Base-by-base conservation (phyloP, 2,888 invertebrate genomes). In the Drosophila kanekoi region DNA sequence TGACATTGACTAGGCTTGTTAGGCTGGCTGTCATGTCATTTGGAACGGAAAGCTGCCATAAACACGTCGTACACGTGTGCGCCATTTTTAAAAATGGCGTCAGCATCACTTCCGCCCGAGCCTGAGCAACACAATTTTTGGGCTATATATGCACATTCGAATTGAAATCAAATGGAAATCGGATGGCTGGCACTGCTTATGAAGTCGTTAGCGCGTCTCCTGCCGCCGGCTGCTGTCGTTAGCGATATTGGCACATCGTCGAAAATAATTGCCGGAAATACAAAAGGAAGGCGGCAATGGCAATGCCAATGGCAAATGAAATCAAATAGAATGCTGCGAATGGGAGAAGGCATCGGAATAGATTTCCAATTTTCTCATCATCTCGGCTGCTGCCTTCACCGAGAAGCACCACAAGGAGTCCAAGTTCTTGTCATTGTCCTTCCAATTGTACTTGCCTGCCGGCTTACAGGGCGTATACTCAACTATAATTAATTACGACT, bases 221-320 rank as follows among this genome's bases (percentile, higher is more conserved):
- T 11, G 14, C 33, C 32, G 6, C 38, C 38, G 11, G 13, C 38
- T 45, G 37, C 48, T 43, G 59, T 54, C 51, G 66, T 60, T 73
- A 33, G 59, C 72, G 57, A 71, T 81, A 83, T 87, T 81, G 76
- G 73, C 81, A 85, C 79, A 87, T 87, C 84, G 76, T 86, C 77
- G 76, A 83, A 84, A 89, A 84, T 84, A 84, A 84, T 89, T 84
- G 84, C 79, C 89, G 85, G 89, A 85, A 84, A 85, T 81, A 89
- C 89, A 89, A 85, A 88, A 73, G 80, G 84, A 80, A 79, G 67
- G 57, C 73, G 56, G 52, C 61, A 54, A 38, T 43, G 65, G 16
- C 28, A 40, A 13, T 47, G 47, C 9, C 54, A 9, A 13, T 32
- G 45, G 52, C 38, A 88, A 79, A 80, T 76, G 81, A 69, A 78